Conservation (phyloP, 2,797 vertebrate genomes). For the Sciaenops ocellatus region DNA sequence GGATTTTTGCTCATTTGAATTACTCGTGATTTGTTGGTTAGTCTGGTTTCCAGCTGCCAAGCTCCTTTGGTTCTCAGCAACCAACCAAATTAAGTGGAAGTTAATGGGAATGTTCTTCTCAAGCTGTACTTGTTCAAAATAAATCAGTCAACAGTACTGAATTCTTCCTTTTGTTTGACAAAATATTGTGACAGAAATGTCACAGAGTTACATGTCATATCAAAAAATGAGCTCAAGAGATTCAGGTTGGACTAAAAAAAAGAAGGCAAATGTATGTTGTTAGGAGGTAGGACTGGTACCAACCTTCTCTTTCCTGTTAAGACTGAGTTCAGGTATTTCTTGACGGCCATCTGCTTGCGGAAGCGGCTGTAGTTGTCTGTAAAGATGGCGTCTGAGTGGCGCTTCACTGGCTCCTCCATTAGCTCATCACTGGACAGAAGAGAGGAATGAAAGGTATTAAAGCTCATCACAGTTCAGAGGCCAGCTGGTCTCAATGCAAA, state of each 20-base stretch:
- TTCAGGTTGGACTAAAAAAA: too few species aligned
- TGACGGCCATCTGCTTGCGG: conserved; percentile 96
- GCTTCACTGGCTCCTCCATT: conserved; percentile 91
- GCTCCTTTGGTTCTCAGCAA: not conserved
- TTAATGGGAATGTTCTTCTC: not conserved
- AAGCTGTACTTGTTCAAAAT: not conserved
- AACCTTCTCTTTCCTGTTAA: conserved; percentile 96
- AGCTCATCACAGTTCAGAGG: conserved; percentile 16
- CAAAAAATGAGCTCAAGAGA: too few species aligned
- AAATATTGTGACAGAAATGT: not conserved
- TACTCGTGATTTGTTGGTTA: not conserved
- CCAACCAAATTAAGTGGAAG: not conserved
- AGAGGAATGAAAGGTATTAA: not conserved
- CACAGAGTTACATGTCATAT: too few species aligned
- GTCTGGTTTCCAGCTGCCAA: not conserved
- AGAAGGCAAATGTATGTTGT: too few species aligned
- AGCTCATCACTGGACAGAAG: conserved; percentile 81
- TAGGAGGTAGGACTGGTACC: not conserved
- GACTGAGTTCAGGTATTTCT: conserved; percentile 96
- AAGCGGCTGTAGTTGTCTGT: conserved; percentile 98
- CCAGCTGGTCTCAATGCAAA: conserved; percentile 3
- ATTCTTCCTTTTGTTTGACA: too few species aligned
- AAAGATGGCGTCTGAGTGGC: conserved; percentile 96
- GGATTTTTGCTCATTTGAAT: not conserved
- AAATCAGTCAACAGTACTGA: not conserved